Percentiles rank a stretch among this genome's conserved stretches.
phyloP scores from a whole-genome alignment of 2,797 vertebrate species.

The Glossophaga mutica region DNA sequence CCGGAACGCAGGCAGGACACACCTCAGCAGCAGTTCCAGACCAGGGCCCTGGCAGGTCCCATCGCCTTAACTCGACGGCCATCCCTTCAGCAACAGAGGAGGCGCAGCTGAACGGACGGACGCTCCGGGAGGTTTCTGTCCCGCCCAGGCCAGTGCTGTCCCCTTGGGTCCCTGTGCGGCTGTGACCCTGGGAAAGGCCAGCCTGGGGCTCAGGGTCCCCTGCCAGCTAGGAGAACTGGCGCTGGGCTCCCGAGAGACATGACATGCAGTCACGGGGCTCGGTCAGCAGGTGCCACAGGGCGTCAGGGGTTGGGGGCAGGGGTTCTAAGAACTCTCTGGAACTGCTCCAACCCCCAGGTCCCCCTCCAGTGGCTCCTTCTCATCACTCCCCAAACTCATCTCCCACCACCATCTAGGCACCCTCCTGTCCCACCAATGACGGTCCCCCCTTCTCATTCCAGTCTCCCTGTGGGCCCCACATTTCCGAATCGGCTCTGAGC shows the following conservation, averaged over 20 bases:
- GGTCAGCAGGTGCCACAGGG: background rate
- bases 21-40: too few species aligned
- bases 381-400: background rate
- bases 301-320: background rate
- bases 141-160: background rate
- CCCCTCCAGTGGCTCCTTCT: background rate
- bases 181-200: background rate
- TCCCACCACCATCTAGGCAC: background rate
- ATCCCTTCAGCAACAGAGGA: fast-evolving
- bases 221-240: background rate
- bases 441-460: background rate
- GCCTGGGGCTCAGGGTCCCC: background rate
- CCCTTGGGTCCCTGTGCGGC: background rate
- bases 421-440: background rate
- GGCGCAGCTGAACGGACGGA: fast-evolving
- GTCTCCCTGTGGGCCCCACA: background rate
- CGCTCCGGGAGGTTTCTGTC: background rate
- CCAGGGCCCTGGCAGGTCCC: background rate
- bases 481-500: background rate
- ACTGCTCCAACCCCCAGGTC: background rate
- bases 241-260: background rate
- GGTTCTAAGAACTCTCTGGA: background rate
- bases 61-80: background rate
- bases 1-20: background rate
- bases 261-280: fast-evolving